phyloP scores from a whole-genome alignment of 2,888 invertebrate species.

The Balanococcus diminutus region DNA sequence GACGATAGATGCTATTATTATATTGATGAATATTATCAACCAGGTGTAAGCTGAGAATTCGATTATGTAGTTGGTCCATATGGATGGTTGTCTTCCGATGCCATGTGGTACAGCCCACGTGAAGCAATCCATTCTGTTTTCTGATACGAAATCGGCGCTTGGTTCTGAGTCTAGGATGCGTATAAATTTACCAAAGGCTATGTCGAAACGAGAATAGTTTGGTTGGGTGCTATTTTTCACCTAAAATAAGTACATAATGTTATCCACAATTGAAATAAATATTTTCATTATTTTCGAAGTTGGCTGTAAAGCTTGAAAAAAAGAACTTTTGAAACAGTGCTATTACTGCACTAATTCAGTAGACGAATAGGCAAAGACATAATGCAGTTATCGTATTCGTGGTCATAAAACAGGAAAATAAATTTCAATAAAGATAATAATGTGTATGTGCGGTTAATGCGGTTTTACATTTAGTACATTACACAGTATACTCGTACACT shows the following conservation, averaged over 20 bases:
- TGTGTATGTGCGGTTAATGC: neutral
- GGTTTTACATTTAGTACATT: neutral
- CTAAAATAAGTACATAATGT: neutral
- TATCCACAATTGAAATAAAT: neutral
- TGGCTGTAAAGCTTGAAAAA: neutral
- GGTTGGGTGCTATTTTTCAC: conserved; percentile 29
- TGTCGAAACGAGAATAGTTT: conserved; percentile 56
- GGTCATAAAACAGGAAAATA: neutral
- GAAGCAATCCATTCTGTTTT: conserved; percentile 59
- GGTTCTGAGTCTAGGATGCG: conserved; percentile 58
- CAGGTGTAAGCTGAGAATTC: conserved; percentile 58
- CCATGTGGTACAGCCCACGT: conserved; percentile 59
- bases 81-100: conserved; percentile 58
- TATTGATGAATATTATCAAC: conserved; percentile 58
- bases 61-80: conserved; percentile 59
- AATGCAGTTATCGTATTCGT: neutral
- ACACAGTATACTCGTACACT: no score
- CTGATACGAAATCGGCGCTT: conserved; percentile 57
- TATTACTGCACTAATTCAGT: no score
- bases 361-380: no score
- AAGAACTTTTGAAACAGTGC: no score
- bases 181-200: conserved; percentile 59
- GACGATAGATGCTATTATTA: conserved; percentile 55
- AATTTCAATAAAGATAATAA: neutral
- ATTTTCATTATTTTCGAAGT: neutral